Percentiles rank a stretch among this genome's conserved stretches.
Conservation (phyloP, 2,888 invertebrate species). For the Caenorhabditis japonica region DNA sequence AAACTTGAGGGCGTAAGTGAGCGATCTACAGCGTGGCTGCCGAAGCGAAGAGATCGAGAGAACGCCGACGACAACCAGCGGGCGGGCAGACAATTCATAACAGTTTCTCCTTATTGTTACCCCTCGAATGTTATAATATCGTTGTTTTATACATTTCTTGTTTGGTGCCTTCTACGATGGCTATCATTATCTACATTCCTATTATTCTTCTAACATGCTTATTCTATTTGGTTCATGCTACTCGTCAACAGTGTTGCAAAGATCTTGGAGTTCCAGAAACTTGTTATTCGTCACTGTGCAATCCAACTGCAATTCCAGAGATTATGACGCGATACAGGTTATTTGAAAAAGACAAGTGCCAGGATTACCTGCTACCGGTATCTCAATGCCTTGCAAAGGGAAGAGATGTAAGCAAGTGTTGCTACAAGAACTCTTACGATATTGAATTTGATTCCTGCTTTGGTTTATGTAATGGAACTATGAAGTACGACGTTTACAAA, state of each 20-base stretch:
- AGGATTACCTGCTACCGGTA: conserved; percentile 58
- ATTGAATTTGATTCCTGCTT: conserved; percentile 67
- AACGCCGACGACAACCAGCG: conserved; percentile 8
- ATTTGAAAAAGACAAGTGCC: conserved; percentile 62
- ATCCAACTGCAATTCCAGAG: conserved; percentile 64
- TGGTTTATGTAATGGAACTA: conserved; percentile 66
- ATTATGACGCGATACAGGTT: conserved; percentile 66
- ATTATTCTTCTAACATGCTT: conserved; percentile 4
- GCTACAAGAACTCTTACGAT: conserved; percentile 53
- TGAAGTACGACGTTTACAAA: not conserved
- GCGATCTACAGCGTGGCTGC: conserved; percentile 3
- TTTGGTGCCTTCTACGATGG: not conserved
- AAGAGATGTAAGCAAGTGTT: conserved; percentile 70
- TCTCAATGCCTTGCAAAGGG: conserved; percentile 71
- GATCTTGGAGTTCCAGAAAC: conserved; percentile 61
- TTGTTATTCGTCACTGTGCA: conserved; percentile 66
- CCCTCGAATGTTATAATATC: conserved; percentile 1
- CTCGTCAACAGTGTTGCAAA: conserved; percentile 63
- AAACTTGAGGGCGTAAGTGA: conserved; percentile 3
- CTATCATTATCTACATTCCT: not conserved
- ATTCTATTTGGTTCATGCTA: not conserved
- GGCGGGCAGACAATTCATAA: conserved; percentile 7
- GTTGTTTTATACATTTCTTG: conserved; percentile 10
- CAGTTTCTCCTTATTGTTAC: not conserved
- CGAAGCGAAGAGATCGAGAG: conserved; percentile 11